Base-by-base conservation (phyloP, 2,888 invertebrate species). In the Cylloceria caligata region DNA sequence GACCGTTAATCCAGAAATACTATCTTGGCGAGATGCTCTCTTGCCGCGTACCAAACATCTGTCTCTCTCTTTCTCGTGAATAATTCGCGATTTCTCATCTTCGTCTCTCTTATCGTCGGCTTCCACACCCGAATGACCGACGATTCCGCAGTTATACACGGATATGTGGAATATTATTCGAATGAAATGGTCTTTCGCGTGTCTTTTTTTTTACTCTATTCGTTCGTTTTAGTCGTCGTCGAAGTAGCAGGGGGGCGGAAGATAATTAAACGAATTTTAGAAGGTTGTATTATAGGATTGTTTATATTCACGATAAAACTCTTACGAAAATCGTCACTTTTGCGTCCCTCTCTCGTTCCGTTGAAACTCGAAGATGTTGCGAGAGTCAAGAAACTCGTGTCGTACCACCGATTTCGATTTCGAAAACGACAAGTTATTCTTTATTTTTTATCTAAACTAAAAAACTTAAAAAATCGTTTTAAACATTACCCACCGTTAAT, bases 1-100 rank as follows among this genome's bases (percentile, higher is more conserved):
- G 90, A 87, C 86, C 87, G 89, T 89, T 90, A 90, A 90, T 91
- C 89, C 88, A 85, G 89, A 90, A 90, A 90, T 88, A 88, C 88
- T 88, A 89, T 89, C 88, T 87, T 85, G 85, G 71, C 78, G 75
- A 60, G 75, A 75, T 77, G 80, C 80, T 78, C 74, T 80, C 80
- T 67, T 68, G 36, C 71, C 80, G 71, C 82, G 16, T 60, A 45
- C 55, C 16, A 21, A 42, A 52, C 42, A 42, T 57, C 68, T 34
- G 62, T 72, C 64, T 47, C 55, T 34, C 42, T 62, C 36, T 34
- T 36, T 45, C n/a, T 62, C 21, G 11, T 11, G 19, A 34, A 34
- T 19, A 36, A 62, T 39, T 57, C 27, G 30, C 49, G 49, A 49
- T 13, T 36, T 42, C 45, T 57, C 57, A 21, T 49, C 49, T 68